A percentile compares a stretch with the other conserved stretches of the same genome.
Conservation (phyloP, 2,113 vertebrate genomes). For the Paedocypris sp. region DNA sequence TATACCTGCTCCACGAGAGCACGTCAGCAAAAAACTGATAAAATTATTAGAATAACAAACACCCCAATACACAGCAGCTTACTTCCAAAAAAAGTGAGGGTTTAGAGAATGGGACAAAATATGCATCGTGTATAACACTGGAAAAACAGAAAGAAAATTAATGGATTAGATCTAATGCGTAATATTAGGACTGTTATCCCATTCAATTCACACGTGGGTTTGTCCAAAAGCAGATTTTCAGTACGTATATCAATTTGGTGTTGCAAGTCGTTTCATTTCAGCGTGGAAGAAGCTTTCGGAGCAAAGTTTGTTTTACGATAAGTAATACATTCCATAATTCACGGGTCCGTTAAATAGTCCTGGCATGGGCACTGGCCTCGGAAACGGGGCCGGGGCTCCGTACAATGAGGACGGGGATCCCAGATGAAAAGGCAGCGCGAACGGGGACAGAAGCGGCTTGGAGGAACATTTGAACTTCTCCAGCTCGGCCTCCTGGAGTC, state of each 20-base stretch:
- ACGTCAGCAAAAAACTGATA: slow-evolving; percentile 9
- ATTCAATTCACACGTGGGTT: too few species aligned
- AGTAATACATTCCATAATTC: slow-evolving; percentile 73
- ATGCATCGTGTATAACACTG: background rate
- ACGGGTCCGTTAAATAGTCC: slow-evolving; percentile 65
- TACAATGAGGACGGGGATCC: slow-evolving; percentile 56
- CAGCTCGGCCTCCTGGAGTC: slow-evolving; percentile 74
- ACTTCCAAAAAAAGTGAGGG: background rate
- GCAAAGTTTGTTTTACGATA: slow-evolving; percentile 52
- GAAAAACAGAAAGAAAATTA: too few species aligned
- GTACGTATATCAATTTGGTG: too few species aligned
- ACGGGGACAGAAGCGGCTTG: slow-evolving; percentile 65
- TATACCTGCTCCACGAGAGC: slow-evolving; percentile 35
- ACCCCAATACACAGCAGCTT: background rate
- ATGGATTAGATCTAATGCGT: too few species aligned
- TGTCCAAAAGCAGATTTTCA: too few species aligned
- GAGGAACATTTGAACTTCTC: slow-evolving; percentile 69
- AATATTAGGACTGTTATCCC: too few species aligned
- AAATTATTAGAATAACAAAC: background rate
- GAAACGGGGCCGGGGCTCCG: slow-evolving; percentile 53
- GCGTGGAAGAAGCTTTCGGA: background rate
- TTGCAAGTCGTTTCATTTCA: background rate
- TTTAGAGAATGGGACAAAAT: background rate
- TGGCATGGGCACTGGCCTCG: slow-evolving; percentile 59
- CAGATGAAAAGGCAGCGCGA: slow-evolving; percentile 67